Evolutionary conservation across 1,140 invertebrate species (phyloP), one percentile per base, ranked within the genome.

Genomic region (Gerris buenoi): DNA sequence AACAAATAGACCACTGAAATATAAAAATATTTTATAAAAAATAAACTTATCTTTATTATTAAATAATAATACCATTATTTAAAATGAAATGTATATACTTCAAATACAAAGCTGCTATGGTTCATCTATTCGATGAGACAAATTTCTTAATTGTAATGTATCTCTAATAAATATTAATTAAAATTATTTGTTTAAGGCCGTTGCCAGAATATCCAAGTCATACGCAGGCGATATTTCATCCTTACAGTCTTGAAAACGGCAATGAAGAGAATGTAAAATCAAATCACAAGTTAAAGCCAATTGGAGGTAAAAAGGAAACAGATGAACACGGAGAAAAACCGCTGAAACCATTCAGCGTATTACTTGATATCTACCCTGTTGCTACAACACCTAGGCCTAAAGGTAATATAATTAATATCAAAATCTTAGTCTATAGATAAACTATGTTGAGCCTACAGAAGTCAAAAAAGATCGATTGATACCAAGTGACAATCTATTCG

Each of bases 341-440:
- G 22, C 29, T 14, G 15, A 61, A 62, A 56, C 70, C 70, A 2
- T 64, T 71, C 1, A 71, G 69, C 23, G 69, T 71, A 23, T 70
- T 71, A 64, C 29, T 71, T 26, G 70, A 71, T 28, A 71, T 71
- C 25, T 68, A 68, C n/a, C 70, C 70, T 18, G 62, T 71, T 65
- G 23, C 22, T 28, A 15, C 14, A 5, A 46, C 33, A 10, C 33
- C 33, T 10, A 46, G 5, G 5, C 33, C 33, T 46, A n/a, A n/a
- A n/a, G 33, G 33, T 46, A 46, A 46, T 46, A 46, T 18, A 10
- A 46, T 18, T 10, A 46, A 10, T 46, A 10, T 46, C 5, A 46
- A 46, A 10, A 46, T 46, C 5, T 10, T 46, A 46, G 33, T 46
- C n/a, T n/a, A n/a, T n/a, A n/a, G n/a, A n/a, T n/a, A n/a, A n/a